Evolutionary conservation across 1,140 invertebrate genomes (phyloP), one percentile per base, ranked within the genome.

Genomic region (Drosophila chauvacae): DNA sequence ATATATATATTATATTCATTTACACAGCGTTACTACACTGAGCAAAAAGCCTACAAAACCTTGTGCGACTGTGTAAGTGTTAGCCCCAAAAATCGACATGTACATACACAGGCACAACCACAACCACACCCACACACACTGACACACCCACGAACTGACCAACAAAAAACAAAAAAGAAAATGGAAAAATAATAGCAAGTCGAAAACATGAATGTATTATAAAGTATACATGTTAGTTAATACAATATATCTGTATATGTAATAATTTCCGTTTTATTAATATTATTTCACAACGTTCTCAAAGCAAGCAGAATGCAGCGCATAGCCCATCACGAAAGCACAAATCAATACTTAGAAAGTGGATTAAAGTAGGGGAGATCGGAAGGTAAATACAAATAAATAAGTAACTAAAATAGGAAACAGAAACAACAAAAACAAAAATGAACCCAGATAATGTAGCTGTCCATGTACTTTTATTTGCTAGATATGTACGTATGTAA

Each of bases 401-500:
- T 81, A 72, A 50, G 58, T 62, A 61, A 77, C 45, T 58, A 82
- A 81, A 62, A 71, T 81, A 81, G 78, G 57, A 37, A 28, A 57
- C 33, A 45, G 39, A 57, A 51, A 66, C 51, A 41, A 55, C 18
- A 10, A 33, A 30, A 10, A 9, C 7, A 33, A 33, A 4, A 30
- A 30, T 9, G 28, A 42, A 47, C 7, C 20, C 44, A 53, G 75
- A 76, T 75, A 75, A 66, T 73, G 65, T 85, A 85, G 79, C 76
- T 44, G 84, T 88, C 80, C 84, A 87, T 88, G 84, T 87, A 73
- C 71, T 80, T 77, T 90, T 80, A 68, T 78, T 90, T 87, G 80
- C 45, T 88, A 88, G 81, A 90, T 80, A 88, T 87, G 81, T 87
- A 84, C 83, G 84, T 88, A 88, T 88, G 85, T 80, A 88, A 90